Evolutionary conservation across 2,113 vertebrate species (phyloP).

Genomic region (Tretioscincus oriximinensis): DNA sequence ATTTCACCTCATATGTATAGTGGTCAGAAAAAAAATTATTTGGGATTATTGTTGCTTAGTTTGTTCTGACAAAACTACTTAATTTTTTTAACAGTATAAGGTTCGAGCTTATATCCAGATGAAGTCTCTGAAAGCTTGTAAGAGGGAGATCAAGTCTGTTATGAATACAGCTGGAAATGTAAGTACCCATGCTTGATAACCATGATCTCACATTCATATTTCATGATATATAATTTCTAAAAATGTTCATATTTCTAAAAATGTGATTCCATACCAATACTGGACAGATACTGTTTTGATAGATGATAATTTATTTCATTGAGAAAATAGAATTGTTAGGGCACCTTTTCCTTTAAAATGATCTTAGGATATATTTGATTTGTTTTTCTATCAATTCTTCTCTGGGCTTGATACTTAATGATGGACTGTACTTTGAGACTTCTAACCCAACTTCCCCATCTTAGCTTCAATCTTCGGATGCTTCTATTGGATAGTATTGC

Average conservation of each 20-base stretch:
- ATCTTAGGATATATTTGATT: neutral
- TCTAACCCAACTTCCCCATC: too few relatives aligned
- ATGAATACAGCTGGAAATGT: constrained; percentile 99
- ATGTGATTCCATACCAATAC: neutral
- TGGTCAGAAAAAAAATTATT: neutral
- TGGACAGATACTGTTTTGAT: neutral
- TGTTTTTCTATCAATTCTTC: neutral
- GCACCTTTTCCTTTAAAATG: constrained; percentile 5
- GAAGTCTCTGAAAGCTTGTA: constrained; percentile 97
- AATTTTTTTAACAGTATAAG: constrained; percentile 83
- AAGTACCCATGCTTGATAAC: constrained; percentile 65
- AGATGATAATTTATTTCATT: neutral
- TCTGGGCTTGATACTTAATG: neutral
- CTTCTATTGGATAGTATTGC: neutral
- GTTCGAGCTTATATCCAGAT: constrained; percentile 97
- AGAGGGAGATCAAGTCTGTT: constrained; percentile 97
- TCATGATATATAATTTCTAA: too few relatives aligned
- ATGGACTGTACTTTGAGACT: neutral
- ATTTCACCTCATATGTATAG: neutral
- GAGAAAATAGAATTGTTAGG: neutral
- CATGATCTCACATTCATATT: neutral
- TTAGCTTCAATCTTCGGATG: too few relatives aligned
- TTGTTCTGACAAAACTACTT: neutral
- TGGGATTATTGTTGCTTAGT: neutral
- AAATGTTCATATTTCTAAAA: neutral